Evolutionary conservation across 2,888 invertebrate species (phyloP).

Genomic region (Cistogaster globosa): DNA sequence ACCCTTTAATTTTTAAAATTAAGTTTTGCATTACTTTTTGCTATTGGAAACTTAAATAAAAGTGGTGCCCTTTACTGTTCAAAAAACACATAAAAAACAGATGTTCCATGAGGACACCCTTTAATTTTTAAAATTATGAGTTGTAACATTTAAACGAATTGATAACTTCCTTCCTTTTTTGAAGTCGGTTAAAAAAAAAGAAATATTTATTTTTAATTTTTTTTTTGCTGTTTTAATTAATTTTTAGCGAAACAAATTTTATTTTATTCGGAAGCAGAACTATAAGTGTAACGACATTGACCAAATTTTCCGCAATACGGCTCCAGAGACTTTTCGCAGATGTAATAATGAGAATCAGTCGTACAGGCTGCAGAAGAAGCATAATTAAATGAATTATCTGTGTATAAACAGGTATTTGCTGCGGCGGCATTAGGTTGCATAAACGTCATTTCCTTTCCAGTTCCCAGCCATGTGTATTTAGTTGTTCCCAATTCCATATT

Average conservation of each 20-base stretch:
- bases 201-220: background rate
- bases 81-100: too few relatives aligned
- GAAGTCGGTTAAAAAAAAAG: too few relatives aligned
- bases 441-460: background rate
- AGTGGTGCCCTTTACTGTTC: too few relatives aligned
- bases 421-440: background rate
- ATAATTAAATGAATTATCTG: slow-evolving; percentile 1
- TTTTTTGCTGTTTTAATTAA: background rate
- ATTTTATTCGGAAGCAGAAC: slow-evolving; percentile 20
- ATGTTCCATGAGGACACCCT: too few relatives aligned
- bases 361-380: background rate
- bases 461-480: slow-evolving; percentile 9
- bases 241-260: background rate
- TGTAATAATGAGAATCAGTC: background rate
- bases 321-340: slow-evolving; percentile 48
- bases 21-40: too few relatives aligned
- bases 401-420: background rate
- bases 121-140: too few relatives aligned
- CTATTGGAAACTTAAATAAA: too few relatives aligned
- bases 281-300: slow-evolving; percentile 54
- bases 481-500: background rate
- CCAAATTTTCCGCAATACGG: slow-evolving; percentile 49
- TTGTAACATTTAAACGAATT: too few relatives aligned
- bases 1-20: too few relatives aligned
- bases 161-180: too few relatives aligned